Base-by-base conservation (phyloP, 2,888 invertebrate genomes). In the Eurytoma adleriae region DNA sequence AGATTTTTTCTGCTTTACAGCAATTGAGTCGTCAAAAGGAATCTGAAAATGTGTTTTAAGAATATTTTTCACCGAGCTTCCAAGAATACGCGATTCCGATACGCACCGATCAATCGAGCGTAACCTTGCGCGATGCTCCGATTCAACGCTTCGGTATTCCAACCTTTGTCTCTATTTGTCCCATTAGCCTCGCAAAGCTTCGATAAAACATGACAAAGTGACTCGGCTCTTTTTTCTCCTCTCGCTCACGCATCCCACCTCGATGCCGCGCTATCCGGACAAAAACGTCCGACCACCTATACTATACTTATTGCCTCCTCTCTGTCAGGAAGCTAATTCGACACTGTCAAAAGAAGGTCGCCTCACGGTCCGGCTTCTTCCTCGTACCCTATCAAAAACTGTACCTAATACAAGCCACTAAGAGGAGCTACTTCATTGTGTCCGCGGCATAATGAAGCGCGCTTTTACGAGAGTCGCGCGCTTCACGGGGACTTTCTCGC, bases 161-260 rank as follows among this genome's bases (percentile, higher is more conserved):
- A n/a, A 80, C 59, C 80, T 80, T 80, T 80, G 80, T 76, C 70
- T 67, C 18, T 50, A 66, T 66, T 75, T 66, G 64, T 54, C 66
- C 50, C 59, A 79, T 79, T 70, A 56, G 64, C 54, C 16, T 3
- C 57, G 69, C 40, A 18, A 56, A 69, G 52, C 52, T 54, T 16
- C 30, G 30, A 67, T 59, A n/a, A 16, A 66, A 64, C 27, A 67
- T 54, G 40, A 40, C 40, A 10, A 40, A 57, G 52, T 68, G 40
- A 68, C 52, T 52, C 20, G 18, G 24, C 7, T 52, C 59, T 48
- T 48, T 59, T 67, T 18, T 52, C n/a, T 48, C 48, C 64, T 18
- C 18, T 54, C 54, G 14, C 14, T n/a, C 54, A 54, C 54, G 14
- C n/a, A 54, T n/a, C n/a, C n/a, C 54, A 54, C 54, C 14, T 40